Base-by-base conservation (phyloP, 2,113 vertebrate genomes). In the Eulacestoma nigropectus region DNA sequence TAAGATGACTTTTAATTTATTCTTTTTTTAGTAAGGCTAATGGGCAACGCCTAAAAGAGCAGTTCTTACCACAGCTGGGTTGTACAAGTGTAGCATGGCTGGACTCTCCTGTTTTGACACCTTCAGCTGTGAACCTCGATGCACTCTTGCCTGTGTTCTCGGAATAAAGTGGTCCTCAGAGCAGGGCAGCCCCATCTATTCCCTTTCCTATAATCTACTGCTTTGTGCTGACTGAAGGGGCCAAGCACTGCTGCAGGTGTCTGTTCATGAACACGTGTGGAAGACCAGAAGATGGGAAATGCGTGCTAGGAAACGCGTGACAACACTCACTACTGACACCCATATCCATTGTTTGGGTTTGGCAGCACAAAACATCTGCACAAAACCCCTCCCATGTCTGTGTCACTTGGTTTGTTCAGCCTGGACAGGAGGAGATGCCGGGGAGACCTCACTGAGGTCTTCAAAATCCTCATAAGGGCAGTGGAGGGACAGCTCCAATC, bases 1-100 rank as follows among this genome's bases (percentile, higher is more conserved):
- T 60, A 52, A 57, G 30, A 49, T 37, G 6, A 20, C 9, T 73
- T 18, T 46, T 20, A 8, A 16, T 30, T 20, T 13, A 6, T 63
- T 29, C 9, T 39, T 33, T 44, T 60, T 47, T 49, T 10, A 62
- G 5, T 30, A 42, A 47, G 33, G 32, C 9, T 79, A 62, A 57
- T 44, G 65, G 53, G n/a, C 25, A 60, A 41, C 0, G 1, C 11
- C 15, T 42, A 10, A 18, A 39, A 27, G 18, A 55, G 46, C 6
- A 21, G 9, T 16, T 81, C 65, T 84, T 44, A 44, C 30, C 77
- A 39, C 29, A 16, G 30, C 4, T 35, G 44, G 23, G 56, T 8
- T 29, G 27, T 30, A 7, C 0, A 0, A 37, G 26, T 3, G 3
- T 5, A 46, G 50, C 13, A 19, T 1, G 10, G 20, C 56, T 22